Percentiles rank a stretch among this genome's conserved stretches.
phyloP scores from a whole-genome alignment of 2,888 invertebrate genomes.

The Netelia melanura region DNA sequence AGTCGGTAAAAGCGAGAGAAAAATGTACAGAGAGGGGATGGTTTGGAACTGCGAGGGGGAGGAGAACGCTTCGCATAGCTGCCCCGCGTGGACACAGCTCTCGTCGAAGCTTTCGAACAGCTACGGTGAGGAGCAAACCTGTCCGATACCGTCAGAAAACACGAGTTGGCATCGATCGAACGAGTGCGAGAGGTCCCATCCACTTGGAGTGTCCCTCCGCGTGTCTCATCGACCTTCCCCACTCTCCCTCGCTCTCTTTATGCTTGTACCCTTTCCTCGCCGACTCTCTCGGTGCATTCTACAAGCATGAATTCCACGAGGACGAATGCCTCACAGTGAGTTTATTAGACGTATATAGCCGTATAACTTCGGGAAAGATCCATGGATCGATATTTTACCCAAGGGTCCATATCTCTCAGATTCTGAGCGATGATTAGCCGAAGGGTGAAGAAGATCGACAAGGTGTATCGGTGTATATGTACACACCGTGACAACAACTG shows the following conservation, averaged over 20 bases:
- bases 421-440: slow-evolving; percentile 60
- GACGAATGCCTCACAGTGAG: slow-evolving; percentile 28
- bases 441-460: slow-evolving; percentile 65
- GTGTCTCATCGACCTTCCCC: slow-evolving; percentile 41
- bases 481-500: slow-evolving; percentile 62
- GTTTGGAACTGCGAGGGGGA: slow-evolving; percentile 66
- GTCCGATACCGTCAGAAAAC: slow-evolving; percentile 71
- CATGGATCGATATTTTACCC: slow-evolving; percentile 72
- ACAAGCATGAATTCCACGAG: slow-evolving; percentile 28
- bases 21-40: slow-evolving; percentile 61
- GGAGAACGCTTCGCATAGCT: slow-evolving; percentile 67
- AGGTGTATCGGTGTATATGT: slow-evolving; percentile 77
- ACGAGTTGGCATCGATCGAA: slow-evolving; percentile 69
- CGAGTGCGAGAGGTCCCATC: slow-evolving; percentile 69
- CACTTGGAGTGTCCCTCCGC: slow-evolving; percentile 63
- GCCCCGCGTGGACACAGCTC: slow-evolving; percentile 34
- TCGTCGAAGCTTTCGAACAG: slow-evolving; percentile 63
- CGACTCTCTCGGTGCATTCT: slow-evolving; percentile 31
- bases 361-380: slow-evolving; percentile 47
- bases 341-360: slow-evolving; percentile 34
- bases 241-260: slow-evolving; percentile 10
- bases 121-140: slow-evolving; percentile 63
- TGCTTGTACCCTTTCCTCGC: slow-evolving; percentile 20
- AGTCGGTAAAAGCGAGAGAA: slow-evolving; percentile 49
- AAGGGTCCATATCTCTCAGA: neutral